phyloP scores from a whole-genome alignment of 2,797 vertebrate genomes.

The Paedocypris micromegethes region DNA sequence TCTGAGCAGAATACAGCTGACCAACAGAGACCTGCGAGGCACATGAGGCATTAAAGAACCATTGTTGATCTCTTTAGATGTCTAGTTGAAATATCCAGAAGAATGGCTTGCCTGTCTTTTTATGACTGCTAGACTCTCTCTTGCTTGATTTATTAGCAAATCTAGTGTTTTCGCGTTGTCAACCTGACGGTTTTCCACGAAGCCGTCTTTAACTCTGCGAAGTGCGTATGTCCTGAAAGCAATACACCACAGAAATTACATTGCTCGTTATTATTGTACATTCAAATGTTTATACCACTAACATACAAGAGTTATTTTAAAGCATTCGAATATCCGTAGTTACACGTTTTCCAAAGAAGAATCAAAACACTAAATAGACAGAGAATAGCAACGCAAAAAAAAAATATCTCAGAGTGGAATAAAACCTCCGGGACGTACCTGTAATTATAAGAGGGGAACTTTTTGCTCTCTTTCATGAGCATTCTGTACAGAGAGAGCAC shows the following conservation, averaged over 20 bases:
- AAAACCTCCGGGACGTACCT: conserved; percentile 57
- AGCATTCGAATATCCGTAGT: too few species aligned
- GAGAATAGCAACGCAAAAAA: background rate
- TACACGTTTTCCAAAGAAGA: background rate
- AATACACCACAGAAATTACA: background rate
- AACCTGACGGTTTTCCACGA: conserved; percentile 75
- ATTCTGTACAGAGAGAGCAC: conserved; percentile 73
- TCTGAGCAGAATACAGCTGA: conserved; percentile 67
- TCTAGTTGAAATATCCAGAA: background rate
- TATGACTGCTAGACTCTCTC: conserved; percentile 69
- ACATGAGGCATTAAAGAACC: background rate
- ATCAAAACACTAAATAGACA: background rate
- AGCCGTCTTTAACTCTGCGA: conserved; percentile 78
- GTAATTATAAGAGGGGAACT: conserved; percentile 73
- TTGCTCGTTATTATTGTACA: too few species aligned
- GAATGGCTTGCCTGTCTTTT: conserved; percentile 70
- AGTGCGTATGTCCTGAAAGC: conserved; percentile 72
- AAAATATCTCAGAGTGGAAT: background rate
- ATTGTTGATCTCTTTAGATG: too few species aligned
- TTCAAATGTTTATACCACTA: too few species aligned
- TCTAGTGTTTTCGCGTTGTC: conserved; percentile 72
- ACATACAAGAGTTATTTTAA: too few species aligned
- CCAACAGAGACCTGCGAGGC: conserved; percentile 66
- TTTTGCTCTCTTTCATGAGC: conserved; percentile 72
- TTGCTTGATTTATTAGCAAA: conserved; percentile 70